Evolutionary conservation across 2,888 invertebrate species (phyloP).

Genomic region (Pristionchus mayeri): DNA sequence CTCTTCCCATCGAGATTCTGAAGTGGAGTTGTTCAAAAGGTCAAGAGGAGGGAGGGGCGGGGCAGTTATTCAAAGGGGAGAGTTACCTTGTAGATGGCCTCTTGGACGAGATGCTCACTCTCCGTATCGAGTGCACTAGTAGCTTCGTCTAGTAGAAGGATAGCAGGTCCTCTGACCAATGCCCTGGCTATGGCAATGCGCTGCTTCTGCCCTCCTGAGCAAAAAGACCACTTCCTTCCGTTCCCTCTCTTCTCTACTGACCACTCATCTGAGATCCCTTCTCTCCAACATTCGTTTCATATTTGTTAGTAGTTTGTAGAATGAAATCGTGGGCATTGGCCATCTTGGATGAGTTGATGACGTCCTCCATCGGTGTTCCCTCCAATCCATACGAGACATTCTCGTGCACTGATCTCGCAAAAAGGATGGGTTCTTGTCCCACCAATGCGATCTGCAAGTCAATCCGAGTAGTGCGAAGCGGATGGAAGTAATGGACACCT

Average conservation of each 20-base stretch:
- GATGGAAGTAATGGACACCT: slow-evolving; percentile 66
- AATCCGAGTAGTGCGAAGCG: neutral
- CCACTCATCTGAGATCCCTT: slow-evolving; percentile 78
- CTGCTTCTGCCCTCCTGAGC: slow-evolving; percentile 70
- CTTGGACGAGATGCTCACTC: slow-evolving; percentile 70
- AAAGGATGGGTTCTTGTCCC: slow-evolving; percentile 78
- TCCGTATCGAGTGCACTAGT: slow-evolving; percentile 73
- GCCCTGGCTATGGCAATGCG: slow-evolving; percentile 72
- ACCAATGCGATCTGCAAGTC: slow-evolving; percentile 76
- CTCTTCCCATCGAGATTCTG: slow-evolving; percentile 77
- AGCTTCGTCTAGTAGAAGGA: slow-evolving; percentile 73
- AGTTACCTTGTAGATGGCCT: slow-evolving; percentile 47
- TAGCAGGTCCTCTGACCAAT: slow-evolving; percentile 69
- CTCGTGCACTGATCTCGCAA: slow-evolving; percentile 77
- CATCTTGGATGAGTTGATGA: slow-evolving; percentile 75
- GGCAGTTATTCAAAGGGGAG: neutral
- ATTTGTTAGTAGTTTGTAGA: slow-evolving; percentile 76
- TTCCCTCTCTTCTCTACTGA: slow-evolving; percentile 51
- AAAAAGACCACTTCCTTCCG: neutral
- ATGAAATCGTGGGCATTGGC: slow-evolving; percentile 79
- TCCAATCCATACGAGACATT: slow-evolving; percentile 75
- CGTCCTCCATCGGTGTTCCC: slow-evolving; percentile 48
- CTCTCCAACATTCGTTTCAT: slow-evolving; percentile 78
- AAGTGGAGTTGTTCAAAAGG: too few relatives aligned
- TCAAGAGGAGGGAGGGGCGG: neutral